Evolutionary conservation across 1,140 invertebrate genomes (phyloP).

Genomic region (Zaprionus davidi): DNA sequence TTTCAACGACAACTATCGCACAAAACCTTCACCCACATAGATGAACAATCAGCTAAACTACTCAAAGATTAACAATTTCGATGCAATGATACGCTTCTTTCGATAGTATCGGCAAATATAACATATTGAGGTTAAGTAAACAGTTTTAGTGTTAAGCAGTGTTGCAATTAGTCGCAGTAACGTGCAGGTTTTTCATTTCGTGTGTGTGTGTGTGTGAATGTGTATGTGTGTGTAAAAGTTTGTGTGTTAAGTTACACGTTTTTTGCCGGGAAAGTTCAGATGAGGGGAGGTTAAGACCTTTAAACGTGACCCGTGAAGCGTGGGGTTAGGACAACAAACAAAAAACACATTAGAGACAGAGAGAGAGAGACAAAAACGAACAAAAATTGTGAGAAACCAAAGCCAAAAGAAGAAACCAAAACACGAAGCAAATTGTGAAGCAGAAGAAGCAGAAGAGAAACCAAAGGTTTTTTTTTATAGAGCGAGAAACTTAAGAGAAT

Average conservation of each 20-base stretch:
- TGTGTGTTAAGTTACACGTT: conserved; percentile 2
- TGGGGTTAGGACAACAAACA: conserved; percentile 28
- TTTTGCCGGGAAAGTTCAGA: conserved; percentile 7
- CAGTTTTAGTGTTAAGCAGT: conserved; percentile 43
- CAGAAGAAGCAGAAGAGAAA: conserved; percentile 38
- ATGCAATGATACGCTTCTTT: neutral
- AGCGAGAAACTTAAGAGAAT: conserved; percentile 4
- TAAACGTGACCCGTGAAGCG: conserved; percentile 33
- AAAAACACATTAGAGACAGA: conserved; percentile 20
- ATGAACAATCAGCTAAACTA: neutral
- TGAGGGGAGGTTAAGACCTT: conserved; percentile 17
- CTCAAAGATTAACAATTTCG: neutral
- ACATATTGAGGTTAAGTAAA: neutral
- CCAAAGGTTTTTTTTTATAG: conserved; percentile 18
- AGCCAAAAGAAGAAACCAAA: conserved; percentile 20
- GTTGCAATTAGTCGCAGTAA: conserved; percentile 50
- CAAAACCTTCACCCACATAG: neutral
- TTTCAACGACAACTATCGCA: neutral
- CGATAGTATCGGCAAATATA: conserved; percentile 7
- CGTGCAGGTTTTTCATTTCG: conserved; percentile 32
- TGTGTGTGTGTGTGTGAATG: conserved; percentile 19
- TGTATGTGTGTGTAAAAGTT: conserved; percentile 1
- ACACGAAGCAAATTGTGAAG: conserved; percentile 5
- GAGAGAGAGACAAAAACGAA: conserved; percentile 13
- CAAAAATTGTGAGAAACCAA: conserved; percentile 24